Conservation (phyloP, 2,113 vertebrate species). For the Anser brachyrhynchus region DNA sequence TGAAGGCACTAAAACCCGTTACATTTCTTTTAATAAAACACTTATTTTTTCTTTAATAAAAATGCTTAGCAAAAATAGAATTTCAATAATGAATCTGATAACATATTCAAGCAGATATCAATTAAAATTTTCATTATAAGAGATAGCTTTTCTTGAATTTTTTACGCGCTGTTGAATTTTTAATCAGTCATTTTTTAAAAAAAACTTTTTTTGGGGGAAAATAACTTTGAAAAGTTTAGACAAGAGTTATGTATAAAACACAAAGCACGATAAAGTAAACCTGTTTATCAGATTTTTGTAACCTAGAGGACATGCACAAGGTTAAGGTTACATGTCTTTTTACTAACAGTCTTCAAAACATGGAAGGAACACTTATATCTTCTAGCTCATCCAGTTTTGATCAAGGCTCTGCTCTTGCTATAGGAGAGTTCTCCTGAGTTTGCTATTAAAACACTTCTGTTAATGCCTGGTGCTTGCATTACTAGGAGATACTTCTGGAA, state of each 20-base stretch:
- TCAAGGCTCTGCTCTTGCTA: neutral
- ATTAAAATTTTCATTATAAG: slow-evolving; percentile 48
- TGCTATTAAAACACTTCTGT: neutral
- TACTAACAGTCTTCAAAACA: neutral
- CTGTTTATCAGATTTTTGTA: neutral
- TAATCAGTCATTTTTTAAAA: neutral
- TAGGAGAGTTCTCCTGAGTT: neutral
- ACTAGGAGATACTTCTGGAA: neutral
- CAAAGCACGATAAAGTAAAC: neutral
- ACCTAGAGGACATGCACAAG: neutral
- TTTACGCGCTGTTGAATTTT: slow-evolving; percentile 30
- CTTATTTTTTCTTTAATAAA: neutral
- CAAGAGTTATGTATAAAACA: neutral
- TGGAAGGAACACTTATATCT: neutral
- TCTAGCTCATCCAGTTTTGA: neutral
- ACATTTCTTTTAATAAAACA: slow-evolving; percentile 10
- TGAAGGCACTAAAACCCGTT: neutral
- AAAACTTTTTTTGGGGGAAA: neutral
- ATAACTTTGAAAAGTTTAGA: neutral
- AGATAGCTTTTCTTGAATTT: slow-evolving; percentile 33
- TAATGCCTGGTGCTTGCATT: neutral
- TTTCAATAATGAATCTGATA: neutral
- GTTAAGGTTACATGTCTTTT: neutral
- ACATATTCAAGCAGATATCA: slow-evolving; percentile 30
- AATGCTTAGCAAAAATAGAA: slow-evolving; percentile 27